phyloP scores from a whole-genome alignment of 2,888 invertebrate species.

The Muschampia staudingeri region DNA sequence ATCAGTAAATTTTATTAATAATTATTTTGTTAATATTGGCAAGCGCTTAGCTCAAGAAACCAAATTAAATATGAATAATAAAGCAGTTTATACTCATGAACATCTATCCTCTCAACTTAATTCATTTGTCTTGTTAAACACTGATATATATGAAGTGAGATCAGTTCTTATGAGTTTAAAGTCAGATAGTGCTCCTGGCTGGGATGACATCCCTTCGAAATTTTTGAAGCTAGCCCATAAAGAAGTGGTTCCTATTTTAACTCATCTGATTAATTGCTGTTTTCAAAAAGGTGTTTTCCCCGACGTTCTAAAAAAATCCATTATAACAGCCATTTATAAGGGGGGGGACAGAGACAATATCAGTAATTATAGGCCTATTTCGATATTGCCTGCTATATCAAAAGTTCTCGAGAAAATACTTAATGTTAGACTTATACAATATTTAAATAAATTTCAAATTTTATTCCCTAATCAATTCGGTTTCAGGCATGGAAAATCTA shows the following conservation, averaged over 20 bases:
- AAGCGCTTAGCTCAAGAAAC: background rate
- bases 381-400: slow-evolving; percentile 23
- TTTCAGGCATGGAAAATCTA: slow-evolving; percentile 12
- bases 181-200: background rate
- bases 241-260: background rate
- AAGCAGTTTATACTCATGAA: background rate
- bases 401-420: slow-evolving; percentile 32
- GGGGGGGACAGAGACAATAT: background rate
- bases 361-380: background rate
- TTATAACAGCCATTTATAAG: no score
- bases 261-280: no score
- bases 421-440: slow-evolving; percentile 10
- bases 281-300: no score
- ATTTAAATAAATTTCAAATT: slow-evolving; percentile 11
- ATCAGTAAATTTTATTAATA: background rate
- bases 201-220: background rate
- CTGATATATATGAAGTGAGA: background rate
- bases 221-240: background rate
- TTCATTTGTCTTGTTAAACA: background rate
- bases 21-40: background rate
- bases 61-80: background rate
- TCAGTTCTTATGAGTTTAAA: background rate
- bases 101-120: background rate
- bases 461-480: slow-evolving; percentile 24
- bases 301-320: no score